Evolutionary conservation across 2,113 vertebrate species (phyloP).

Genomic region (Pituophis catenifer): DNA sequence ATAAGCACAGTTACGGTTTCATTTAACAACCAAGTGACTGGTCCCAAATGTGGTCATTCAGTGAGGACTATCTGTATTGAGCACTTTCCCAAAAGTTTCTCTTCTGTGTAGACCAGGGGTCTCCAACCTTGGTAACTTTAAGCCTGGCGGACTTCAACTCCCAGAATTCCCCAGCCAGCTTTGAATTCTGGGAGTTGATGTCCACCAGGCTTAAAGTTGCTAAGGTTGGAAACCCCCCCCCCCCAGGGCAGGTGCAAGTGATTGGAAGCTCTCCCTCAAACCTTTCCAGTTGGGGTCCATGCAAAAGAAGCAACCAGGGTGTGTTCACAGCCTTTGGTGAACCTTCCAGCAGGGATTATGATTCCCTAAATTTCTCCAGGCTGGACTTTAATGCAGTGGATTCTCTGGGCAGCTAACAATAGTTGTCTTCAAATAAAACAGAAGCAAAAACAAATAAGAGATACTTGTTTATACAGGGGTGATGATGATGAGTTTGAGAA

Average conservation of each 20-base stretch:
- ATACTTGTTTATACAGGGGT: background rate
- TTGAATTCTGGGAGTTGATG: too few relatives aligned
- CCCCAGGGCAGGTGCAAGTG: background rate
- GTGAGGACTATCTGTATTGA: background rate
- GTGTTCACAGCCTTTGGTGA: background rate
- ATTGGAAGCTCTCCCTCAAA: background rate
- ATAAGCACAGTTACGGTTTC: background rate
- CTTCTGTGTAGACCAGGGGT: too few relatives aligned
- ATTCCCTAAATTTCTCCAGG: background rate
- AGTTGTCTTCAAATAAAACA: background rate
- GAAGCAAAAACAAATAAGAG: background rate
- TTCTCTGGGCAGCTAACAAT: background rate
- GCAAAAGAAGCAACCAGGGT: background rate
- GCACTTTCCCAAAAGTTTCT: background rate
- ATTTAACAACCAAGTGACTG: background rate
- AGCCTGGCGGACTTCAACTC: too few relatives aligned
- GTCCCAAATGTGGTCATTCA: background rate
- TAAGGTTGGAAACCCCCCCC: too few relatives aligned
- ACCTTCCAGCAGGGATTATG: background rate
- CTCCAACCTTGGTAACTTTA: too few relatives aligned
- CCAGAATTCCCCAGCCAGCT: too few relatives aligned
- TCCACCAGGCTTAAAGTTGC: too few relatives aligned
- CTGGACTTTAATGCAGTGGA: background rate
- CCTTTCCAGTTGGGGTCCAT: background rate
- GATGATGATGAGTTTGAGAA: background rate